A percentile compares a stretch with the other conserved stretches of the same genome.
These are phyloP conservation scores for Promerops cafer DNA, from an alignment of 2,113 vertebrate species.

Conservation along the genomic window DNA sequence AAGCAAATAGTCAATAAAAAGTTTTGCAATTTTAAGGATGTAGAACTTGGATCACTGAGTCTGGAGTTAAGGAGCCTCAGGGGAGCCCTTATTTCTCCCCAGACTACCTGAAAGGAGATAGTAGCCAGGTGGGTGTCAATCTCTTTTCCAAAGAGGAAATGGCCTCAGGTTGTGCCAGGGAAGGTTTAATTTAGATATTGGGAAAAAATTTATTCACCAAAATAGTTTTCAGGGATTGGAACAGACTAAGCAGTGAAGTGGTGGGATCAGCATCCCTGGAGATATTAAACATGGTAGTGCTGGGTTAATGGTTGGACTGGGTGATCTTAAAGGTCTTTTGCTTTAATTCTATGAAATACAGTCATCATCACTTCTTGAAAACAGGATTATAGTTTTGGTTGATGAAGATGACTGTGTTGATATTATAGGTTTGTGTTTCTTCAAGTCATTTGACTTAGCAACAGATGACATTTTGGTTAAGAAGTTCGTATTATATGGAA, in stretches of 20 bases:
- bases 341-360: background rate
- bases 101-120: background rate
- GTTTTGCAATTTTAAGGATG: background rate
- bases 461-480: background rate
- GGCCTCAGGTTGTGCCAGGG: background rate
- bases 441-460: background rate
- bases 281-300: background rate
- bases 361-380: background rate
- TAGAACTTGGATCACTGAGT: background rate
- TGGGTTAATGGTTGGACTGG: background rate
- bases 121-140: fast-evolving
- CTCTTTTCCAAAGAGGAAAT: background rate
- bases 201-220: background rate
- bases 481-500: background rate
- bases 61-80: background rate
- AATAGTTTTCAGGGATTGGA: background rate
- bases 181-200: background rate
- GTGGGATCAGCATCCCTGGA: background rate
- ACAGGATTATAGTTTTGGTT: background rate
- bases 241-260: background rate
- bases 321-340: background rate
- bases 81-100: background rate
- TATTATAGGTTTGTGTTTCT: background rate
- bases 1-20: background rate
- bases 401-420: background rate